These are phyloP conservation scores for Lepus townsendii DNA, from an alignment of 2,797 vertebrate genomes.

Conservation along the genomic window DNA sequence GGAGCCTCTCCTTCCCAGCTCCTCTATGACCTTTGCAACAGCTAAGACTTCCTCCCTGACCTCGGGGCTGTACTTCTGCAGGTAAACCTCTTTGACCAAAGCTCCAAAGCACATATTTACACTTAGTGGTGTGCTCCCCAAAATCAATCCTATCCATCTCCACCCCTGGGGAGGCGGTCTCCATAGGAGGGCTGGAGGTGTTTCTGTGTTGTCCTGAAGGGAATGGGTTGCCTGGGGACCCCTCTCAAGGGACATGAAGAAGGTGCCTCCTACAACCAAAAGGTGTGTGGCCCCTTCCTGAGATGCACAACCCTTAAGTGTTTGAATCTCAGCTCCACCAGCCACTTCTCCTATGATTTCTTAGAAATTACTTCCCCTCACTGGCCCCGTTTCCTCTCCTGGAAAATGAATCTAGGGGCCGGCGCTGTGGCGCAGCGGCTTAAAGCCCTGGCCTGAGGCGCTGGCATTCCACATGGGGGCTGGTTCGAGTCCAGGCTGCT, in stretches of 20 bases:
- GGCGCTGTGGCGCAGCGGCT: too few species aligned
- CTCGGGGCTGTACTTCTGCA: neutral
- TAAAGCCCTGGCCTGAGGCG: too few species aligned
- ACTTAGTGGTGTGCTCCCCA: neutral
- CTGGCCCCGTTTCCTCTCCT: neutral
- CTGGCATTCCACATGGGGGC: too few species aligned
- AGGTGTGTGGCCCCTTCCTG: neutral
- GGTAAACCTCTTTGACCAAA: neutral
- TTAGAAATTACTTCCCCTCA: neutral
- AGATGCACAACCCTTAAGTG: neutral
- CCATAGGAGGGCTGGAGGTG: neutral
- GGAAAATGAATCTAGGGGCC: neutral
- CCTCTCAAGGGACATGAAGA: neutral
- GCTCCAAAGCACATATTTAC: conserved; percentile 43
- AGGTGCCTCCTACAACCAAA: neutral
- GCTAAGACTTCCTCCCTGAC: neutral
- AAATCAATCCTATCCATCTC: neutral
- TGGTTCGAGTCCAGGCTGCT: too few species aligned
- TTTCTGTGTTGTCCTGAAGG: neutral
- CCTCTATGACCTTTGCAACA: neutral
- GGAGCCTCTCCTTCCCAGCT: neutral
- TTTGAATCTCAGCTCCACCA: neutral
- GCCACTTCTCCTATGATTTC: conserved; percentile 38
- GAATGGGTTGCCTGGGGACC: neutral
- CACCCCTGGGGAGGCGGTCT: neutral